Percentiles rank a stretch among this genome's conserved stretches.
Evolutionary conservation across 2,113 vertebrate species (phyloP).

Genomic region (Dasyprocta punctata): DNA sequence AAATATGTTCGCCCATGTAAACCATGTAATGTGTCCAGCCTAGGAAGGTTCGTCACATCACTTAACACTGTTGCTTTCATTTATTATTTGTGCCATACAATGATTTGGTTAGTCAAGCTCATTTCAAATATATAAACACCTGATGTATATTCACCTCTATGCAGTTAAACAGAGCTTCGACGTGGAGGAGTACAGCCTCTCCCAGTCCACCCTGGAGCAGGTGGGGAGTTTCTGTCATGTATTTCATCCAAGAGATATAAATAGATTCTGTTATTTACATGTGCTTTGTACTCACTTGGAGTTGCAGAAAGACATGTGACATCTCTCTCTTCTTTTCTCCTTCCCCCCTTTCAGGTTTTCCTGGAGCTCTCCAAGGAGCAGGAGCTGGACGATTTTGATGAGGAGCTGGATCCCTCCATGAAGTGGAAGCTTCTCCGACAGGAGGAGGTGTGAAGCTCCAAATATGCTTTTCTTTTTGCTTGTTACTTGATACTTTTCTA

Average conservation of each 20-base stretch:
- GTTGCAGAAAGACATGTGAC: fast-evolving
- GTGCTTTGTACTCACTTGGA: neutral
- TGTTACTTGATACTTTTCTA: neutral
- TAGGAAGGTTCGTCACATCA: neutral
- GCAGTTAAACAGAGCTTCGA: neutral
- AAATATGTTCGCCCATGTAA: neutral
- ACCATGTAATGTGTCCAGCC: neutral
- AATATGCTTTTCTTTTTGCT: neutral
- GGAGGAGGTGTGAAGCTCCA: conserved; percentile 51
- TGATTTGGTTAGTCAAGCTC: neutral
- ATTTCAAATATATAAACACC: neutral
- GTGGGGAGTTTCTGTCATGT: neutral
- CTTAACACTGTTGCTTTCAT: neutral
- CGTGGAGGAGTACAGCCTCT: neutral
- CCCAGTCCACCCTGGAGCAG: neutral
- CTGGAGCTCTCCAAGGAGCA: conserved; percentile 84
- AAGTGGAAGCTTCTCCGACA: conserved; percentile 71
- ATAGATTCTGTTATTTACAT: neutral
- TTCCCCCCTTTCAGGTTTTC: conserved; percentile 72
- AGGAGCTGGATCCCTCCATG: neutral
- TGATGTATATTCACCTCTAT: neutral
- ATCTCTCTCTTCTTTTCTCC: fast-evolving
- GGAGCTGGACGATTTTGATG: conserved; percentile 71
- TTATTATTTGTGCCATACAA: neutral
- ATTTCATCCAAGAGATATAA: neutral